phyloP scores from a whole-genome alignment of 2,797 vertebrate species.

The Austrolebias charrua region DNA sequence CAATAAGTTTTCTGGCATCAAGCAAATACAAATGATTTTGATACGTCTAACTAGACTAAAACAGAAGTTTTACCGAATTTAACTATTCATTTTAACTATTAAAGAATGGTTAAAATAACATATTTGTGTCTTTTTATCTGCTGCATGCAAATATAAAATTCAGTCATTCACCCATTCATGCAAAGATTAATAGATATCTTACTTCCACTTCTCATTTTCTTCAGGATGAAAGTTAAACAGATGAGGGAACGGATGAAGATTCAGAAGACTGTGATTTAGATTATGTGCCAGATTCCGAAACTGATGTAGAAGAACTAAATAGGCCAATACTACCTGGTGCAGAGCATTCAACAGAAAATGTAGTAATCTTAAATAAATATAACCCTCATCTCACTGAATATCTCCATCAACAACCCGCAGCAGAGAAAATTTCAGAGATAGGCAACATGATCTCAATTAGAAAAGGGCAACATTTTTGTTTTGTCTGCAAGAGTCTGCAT shows the following conservation, averaged over 20 bases:
- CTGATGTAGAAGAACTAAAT: background rate
- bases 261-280: background rate
- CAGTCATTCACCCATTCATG: no score
- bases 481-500: background rate
- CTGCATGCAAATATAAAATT: no score
- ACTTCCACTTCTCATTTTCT: background rate
- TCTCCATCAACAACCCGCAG: background rate
- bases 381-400: background rate
- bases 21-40: no score
- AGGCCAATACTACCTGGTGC: background rate
- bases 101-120: no score
- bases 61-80: no score
- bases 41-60: no score
- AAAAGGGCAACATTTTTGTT: slow-evolving; percentile 1
- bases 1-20: no score
- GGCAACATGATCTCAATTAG: background rate
- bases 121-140: no score
- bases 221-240: background rate
- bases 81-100: no score
- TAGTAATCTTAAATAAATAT: background rate
- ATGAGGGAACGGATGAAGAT: background rate
- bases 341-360: background rate
- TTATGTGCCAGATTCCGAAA: background rate
- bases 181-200: no score
- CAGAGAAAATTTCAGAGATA: background rate